phyloP scores from a whole-genome alignment of 2,888 invertebrate genomes.

The Papilio elwesi region DNA sequence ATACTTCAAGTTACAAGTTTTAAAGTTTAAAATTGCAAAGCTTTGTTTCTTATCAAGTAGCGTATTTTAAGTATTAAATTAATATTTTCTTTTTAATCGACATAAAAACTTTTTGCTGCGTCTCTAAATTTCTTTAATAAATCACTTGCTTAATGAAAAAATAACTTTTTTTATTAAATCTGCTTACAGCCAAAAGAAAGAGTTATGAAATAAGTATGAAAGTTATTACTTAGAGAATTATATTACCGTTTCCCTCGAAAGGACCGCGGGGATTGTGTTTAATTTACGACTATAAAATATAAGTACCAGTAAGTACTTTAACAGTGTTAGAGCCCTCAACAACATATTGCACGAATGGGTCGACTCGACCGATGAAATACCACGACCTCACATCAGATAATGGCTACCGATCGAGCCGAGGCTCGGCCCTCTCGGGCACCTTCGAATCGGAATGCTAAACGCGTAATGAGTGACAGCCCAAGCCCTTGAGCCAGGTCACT shows the following conservation, averaged over 20 bases:
- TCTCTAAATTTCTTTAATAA: slow-evolving; percentile 11
- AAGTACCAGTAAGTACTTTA: too few species aligned
- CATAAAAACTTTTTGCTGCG: neutral
- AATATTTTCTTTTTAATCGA: neutral
- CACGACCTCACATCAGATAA: too few species aligned
- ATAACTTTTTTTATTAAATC: slow-evolving; percentile 25
- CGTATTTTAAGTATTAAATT: neutral
- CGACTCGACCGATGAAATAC: too few species aligned
- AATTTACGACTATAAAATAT: neutral
- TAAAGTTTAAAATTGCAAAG: neutral
- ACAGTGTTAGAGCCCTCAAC: too few species aligned
- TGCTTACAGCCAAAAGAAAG: neutral
- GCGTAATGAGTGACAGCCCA: too few species aligned
- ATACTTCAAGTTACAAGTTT: neutral
- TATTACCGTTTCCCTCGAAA: neutral
- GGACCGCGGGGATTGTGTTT: neutral
- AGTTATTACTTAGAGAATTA: neutral
- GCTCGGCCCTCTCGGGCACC: too few species aligned
- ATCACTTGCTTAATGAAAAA: neutral
- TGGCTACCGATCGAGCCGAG: too few species aligned
- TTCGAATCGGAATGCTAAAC: too few species aligned
- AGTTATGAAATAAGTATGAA: slow-evolving; percentile 3
- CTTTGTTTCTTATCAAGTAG: neutral
- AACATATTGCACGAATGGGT: too few species aligned
- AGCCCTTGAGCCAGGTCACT: too few species aligned